Conservation (phyloP, 2,113 vertebrate species). For the Phyllostomus discolor region DNA sequence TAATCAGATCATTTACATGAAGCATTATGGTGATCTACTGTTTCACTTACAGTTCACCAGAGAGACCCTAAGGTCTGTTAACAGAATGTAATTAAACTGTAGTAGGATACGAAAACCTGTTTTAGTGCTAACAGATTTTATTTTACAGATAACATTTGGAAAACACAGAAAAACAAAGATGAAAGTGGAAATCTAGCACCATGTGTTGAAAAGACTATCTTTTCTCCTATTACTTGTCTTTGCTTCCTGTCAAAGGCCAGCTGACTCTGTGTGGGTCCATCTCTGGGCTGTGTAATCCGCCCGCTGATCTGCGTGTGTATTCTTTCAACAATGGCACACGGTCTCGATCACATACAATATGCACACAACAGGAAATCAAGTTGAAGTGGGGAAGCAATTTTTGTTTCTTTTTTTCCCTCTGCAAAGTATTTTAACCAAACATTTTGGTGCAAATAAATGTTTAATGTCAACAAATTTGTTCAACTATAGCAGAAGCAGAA, state of each 20-base stretch:
- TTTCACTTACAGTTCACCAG: neutral
- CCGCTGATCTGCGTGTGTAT: neutral
- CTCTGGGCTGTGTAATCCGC: neutral
- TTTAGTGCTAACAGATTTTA: neutral
- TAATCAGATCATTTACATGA: neutral
- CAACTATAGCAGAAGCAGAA: constrained; percentile 16
- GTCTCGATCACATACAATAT: neutral
- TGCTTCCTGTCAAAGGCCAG: neutral
- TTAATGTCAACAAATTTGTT: neutral
- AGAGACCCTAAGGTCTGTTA: neutral
- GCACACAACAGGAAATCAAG: neutral
- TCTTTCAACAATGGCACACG: neutral
- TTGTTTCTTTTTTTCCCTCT: neutral
- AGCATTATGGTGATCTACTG: neutral
- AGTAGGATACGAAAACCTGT: neutral
- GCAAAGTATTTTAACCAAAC: constrained; percentile 9
- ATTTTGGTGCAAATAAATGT: neutral
- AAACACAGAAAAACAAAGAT: constrained; percentile 11
- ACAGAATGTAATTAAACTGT: neutral
- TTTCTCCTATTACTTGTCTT: neutral
- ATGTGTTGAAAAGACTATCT: neutral
- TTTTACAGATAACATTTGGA: neutral
- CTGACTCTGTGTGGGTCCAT: neutral
- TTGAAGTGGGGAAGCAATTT: neutral
- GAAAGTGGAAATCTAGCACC: neutral